Percentiles rank a stretch among this genome's conserved stretches.
These are phyloP conservation scores for Vultur gryphus DNA, from an alignment of 2,797 vertebrate genomes.

Conservation along the genomic window DNA sequence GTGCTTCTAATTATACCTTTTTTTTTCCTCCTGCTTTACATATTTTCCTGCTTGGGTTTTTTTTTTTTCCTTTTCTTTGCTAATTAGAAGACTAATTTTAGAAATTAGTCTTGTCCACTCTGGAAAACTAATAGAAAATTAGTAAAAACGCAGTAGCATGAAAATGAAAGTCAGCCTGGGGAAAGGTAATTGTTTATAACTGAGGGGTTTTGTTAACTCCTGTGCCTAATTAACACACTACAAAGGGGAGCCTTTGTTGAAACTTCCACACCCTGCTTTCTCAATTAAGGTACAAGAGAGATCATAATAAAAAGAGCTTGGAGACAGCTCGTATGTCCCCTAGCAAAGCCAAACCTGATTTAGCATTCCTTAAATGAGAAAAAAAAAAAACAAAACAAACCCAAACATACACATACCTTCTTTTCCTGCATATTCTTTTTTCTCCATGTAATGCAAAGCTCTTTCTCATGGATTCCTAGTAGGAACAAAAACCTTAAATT, in stretches of 20 bases:
- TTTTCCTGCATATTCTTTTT: neutral
- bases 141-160: neutral
- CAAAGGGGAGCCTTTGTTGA: constrained; percentile 53
- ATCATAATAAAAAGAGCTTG: constrained; percentile 4
- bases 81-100: constrained; percentile 55
- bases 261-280: constrained; percentile 42
- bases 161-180: constrained; percentile 39
- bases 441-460: neutral
- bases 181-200: constrained; percentile 55
- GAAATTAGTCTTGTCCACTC: constrained; percentile 37
- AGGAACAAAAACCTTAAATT: neutral
- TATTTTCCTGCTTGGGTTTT: neutral
- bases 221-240: constrained; percentile 50
- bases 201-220: constrained; percentile 43
- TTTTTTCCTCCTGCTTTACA: neutral
- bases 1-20: neutral
- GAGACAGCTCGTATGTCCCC: constrained; percentile 13
- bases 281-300: constrained; percentile 44
- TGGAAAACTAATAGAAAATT: constrained; percentile 14
- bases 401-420: neutral
- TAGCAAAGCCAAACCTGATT: constrained; percentile 24
- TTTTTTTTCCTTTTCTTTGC: neutral
- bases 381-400: neutral
- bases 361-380: neutral
- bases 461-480: neutral